phyloP scores from a whole-genome alignment of 2,888 invertebrate species.

The Amorpha juglandis region DNA sequence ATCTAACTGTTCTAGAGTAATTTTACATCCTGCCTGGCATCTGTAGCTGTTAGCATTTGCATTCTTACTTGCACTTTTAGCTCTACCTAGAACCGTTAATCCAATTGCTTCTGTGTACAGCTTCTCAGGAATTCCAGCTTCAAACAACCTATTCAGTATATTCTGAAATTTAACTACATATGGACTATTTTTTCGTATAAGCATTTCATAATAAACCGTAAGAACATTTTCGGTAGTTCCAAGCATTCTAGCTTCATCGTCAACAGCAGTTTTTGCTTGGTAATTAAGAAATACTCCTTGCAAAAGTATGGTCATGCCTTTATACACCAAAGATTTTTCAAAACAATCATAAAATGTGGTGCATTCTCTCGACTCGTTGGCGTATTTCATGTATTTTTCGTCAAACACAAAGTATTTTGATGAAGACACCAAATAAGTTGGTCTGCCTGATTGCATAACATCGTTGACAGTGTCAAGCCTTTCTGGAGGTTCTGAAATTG shows the following conservation, averaged over 20 bases:
- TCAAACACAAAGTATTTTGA: constrained; percentile 59
- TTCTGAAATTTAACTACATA: constrained; percentile 49
- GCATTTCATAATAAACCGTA: constrained; percentile 66
- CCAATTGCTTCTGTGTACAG: constrained; percentile 64
- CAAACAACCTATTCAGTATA: constrained; percentile 54
- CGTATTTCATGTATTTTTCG: constrained; percentile 51
- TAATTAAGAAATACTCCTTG: constrained; percentile 53
- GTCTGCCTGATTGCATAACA: constrained; percentile 55
- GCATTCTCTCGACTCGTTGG: constrained; percentile 55
- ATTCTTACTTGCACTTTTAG: constrained; percentile 52
- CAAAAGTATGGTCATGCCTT: constrained; percentile 58
- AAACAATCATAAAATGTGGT: constrained; percentile 52
- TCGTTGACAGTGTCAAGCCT: constrained; percentile 56
- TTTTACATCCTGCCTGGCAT: constrained; percentile 63
- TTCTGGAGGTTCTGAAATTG: constrained; percentile 60
- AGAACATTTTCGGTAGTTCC: constrained; percentile 55
- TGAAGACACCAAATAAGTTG: constrained; percentile 46
- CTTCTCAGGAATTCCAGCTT: constrained; percentile 64
- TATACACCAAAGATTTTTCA: constrained; percentile 43
- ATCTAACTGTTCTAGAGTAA: constrained; percentile 56
- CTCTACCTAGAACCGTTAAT: constrained; percentile 52
- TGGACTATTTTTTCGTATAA: constrained; percentile 54
- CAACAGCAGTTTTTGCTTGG: constrained; percentile 57
- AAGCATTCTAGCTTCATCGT: constrained; percentile 63
- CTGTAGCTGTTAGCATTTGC: constrained; percentile 61